Conservation (phyloP, 2,113 vertebrate genomes). For the Azemiops feae region DNA sequence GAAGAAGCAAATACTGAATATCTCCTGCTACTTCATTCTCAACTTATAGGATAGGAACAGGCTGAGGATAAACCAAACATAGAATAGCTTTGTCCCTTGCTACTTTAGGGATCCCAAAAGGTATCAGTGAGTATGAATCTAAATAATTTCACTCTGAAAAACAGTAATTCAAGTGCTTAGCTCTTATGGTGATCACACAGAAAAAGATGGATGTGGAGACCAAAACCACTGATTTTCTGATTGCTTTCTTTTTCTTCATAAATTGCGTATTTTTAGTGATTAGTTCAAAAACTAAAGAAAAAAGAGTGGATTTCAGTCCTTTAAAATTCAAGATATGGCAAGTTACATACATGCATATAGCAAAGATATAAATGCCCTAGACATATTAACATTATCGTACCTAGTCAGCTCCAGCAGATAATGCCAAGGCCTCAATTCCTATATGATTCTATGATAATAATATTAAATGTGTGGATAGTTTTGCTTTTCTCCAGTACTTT, state of each 20-base stretch:
- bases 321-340: constrained; percentile 11
- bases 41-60: not conserved
- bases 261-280: not conserved
- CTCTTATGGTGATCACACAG: not conserved
- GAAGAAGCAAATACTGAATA: not conserved
- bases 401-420: not conserved
- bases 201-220: not conserved
- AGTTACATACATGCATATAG: not conserved
- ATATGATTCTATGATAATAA: constrained; percentile 14
- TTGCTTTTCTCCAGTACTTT: not conserved
- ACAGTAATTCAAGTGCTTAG: not conserved
- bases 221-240: not conserved
- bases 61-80: not conserved
- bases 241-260: constrained; percentile 4
- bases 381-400: not conserved
- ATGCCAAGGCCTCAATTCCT: constrained; percentile 18
- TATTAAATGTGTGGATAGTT: not conserved
- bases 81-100: not conserved
- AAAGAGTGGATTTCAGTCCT: not conserved
- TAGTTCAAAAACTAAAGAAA: not conserved
- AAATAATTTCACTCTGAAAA: not conserved
- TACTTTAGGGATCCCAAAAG: not conserved
- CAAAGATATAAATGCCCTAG: not conserved
- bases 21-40: not conserved
- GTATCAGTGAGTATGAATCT: no score